A percentile compares a stretch with the other conserved stretches of the same genome.
These are phyloP conservation scores for Chirona hameri DNA, from an alignment of 2,888 invertebrate species.

Conservation along the genomic window DNA sequence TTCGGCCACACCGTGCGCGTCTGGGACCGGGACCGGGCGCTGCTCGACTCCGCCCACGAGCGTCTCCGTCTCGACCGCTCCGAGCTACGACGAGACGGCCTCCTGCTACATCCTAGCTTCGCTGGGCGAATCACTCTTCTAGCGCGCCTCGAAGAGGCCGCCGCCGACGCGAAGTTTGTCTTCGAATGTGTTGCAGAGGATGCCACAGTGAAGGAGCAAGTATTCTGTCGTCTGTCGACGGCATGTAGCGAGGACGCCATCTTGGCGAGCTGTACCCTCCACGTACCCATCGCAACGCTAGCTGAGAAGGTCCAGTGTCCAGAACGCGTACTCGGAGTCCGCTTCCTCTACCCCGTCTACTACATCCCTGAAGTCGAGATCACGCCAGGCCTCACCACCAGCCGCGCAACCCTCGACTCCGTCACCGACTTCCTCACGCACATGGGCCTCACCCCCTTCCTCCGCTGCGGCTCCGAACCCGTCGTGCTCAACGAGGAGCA, in stretches of 20 bases:
- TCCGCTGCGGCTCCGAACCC: slow-evolving; percentile 49
- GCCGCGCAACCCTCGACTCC: slow-evolving; percentile 46
- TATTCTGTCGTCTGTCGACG: background rate
- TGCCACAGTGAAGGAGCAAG: slow-evolving; percentile 45
- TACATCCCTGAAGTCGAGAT: slow-evolving; percentile 49
- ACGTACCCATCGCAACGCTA: background rate
- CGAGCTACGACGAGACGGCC: slow-evolving; percentile 47
- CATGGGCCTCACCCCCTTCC: slow-evolving; percentile 51
- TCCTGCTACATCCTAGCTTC: slow-evolving; percentile 46
- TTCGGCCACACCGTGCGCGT: slow-evolving; percentile 49
- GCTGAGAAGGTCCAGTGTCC: slow-evolving; percentile 40
- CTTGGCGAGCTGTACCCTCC: background rate
- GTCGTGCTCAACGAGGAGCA: slow-evolving; percentile 49
- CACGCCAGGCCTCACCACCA: slow-evolving; percentile 43
- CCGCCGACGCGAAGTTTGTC: slow-evolving; percentile 49
- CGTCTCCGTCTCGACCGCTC: slow-evolving; percentile 48
- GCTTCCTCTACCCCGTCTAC: slow-evolving; percentile 51
- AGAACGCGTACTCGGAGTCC: slow-evolving; percentile 49
- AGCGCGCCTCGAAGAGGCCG: slow-evolving; percentile 48
- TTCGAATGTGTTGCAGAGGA: slow-evolving; percentile 50
- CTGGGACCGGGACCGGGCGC: slow-evolving; percentile 45
- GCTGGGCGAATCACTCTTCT: slow-evolving; percentile 43
- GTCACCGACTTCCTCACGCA: slow-evolving; percentile 47
- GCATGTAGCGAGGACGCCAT: background rate
- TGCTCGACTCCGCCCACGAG: slow-evolving; percentile 46